A percentile compares a stretch with the other conserved stretches of the same genome.
Conservation (phyloP, 2,888 invertebrate genomes). For the Prosapia bicincta region DNA sequence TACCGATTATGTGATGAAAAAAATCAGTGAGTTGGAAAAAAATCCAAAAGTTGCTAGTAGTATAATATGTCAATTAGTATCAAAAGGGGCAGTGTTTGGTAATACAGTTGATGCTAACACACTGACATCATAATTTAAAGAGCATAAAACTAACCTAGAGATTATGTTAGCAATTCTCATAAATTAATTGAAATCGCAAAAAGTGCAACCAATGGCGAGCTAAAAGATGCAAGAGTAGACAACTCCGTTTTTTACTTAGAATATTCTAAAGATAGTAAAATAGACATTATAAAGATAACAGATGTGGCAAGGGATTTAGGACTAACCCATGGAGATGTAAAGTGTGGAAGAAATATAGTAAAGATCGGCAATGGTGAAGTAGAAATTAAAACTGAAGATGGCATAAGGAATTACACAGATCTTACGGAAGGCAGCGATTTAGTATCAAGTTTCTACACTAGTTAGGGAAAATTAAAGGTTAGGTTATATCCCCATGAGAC, state of each 20-base stretch:
- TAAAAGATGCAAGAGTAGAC: slow-evolving; percentile 9
- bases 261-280: background rate
- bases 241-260: slow-evolving; percentile 8
- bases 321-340: slow-evolving; percentile 4
- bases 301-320: background rate
- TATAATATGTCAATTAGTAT: background rate
- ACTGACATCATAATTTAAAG: slow-evolving; percentile 1
- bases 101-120: too few species aligned
- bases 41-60: slow-evolving; percentile 1
- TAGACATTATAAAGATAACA: background rate
- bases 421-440: too few species aligned
- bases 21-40: slow-evolving; percentile 12
- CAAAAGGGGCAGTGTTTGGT: slow-evolving; percentile 9
- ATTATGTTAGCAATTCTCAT: background rate
- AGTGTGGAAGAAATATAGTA: slow-evolving; percentile 8
- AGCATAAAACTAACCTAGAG: background rate
- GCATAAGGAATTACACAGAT: slow-evolving; percentile 9
- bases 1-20: slow-evolving; percentile 8
- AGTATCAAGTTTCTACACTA: too few species aligned
- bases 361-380: slow-evolving; percentile 4
- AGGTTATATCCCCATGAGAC: too few species aligned
- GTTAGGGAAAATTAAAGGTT: too few species aligned
- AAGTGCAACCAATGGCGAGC: slow-evolving; percentile 11
- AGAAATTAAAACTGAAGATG: slow-evolving; percentile 12
- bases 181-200: slow-evolving; percentile 6